Conservation (phyloP, 2,888 invertebrate genomes). For the Lypha dubia region DNA sequence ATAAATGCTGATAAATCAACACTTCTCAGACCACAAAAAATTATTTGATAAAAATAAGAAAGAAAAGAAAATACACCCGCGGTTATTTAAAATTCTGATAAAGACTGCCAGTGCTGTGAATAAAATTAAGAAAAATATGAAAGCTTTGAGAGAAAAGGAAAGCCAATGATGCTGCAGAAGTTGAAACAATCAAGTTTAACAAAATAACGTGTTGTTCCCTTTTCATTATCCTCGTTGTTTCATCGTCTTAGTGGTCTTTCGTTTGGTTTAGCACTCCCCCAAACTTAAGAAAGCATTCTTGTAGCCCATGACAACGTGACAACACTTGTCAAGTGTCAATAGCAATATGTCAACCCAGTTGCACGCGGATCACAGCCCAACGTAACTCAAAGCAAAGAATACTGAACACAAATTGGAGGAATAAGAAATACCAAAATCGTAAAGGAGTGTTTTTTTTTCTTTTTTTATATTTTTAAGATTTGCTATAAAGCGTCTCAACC, state of each 20-base stretch:
- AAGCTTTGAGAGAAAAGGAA: conserved; percentile 38
- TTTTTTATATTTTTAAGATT: conserved; percentile 18
- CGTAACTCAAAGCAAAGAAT: conserved; percentile 33
- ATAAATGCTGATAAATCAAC: conserved; percentile 47
- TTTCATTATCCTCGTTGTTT: conserved; percentile 52
- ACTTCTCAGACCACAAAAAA: conserved; percentile 25
- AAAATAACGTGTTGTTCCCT: conserved; percentile 64
- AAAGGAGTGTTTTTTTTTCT: conserved; percentile 66
- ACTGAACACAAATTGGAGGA: neutral
- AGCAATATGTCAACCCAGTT: conserved; percentile 75
- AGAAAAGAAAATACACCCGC: conserved; percentile 76
- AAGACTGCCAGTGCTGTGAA: conserved; percentile 70
- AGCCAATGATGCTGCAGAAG: conserved; percentile 23
- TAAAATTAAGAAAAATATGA: conserved; percentile 70
- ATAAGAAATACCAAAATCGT: conserved; percentile 72
- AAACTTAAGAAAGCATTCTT: conserved; percentile 1
- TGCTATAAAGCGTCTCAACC: conserved; percentile 66
- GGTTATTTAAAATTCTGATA: conserved; percentile 80
- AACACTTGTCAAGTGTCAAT: conserved; percentile 80
- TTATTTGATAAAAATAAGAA: conserved; percentile 4
- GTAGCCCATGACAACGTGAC: conserved; percentile 68
- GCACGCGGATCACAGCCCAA: conserved; percentile 75
- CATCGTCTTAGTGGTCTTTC: conserved; percentile 64
- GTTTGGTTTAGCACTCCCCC: neutral
- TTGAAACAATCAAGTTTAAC: conserved; percentile 48